Conservation (phyloP, 2,113 vertebrate genomes). For the Silurus asotus region DNA sequence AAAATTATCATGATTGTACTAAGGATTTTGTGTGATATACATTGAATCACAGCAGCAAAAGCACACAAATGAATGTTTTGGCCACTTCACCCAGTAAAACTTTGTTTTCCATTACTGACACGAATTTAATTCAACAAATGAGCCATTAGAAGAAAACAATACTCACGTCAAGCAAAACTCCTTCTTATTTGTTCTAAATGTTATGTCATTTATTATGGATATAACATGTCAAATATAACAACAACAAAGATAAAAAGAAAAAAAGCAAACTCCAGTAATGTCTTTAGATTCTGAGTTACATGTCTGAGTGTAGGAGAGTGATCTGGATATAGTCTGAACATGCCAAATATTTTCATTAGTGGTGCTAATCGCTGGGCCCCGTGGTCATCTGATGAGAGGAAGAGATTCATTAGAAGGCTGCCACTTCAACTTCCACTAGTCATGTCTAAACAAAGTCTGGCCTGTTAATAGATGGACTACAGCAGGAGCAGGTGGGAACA, state of each 20-base stretch:
- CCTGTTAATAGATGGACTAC: constrained; percentile 35
- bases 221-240: not conserved
- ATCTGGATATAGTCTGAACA: constrained; percentile 50
- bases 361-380: constrained; percentile 51
- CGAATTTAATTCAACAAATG: not conserved
- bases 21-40: not conserved
- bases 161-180: not conserved
- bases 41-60: not conserved
- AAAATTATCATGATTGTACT: not conserved
- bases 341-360: constrained; percentile 58
- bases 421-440: constrained; percentile 37
- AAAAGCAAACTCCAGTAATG: not conserved
- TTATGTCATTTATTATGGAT: not conserved
- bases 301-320: constrained; percentile 13
- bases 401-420: constrained; percentile 53
- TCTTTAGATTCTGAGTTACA: not conserved
- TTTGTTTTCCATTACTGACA: not conserved
- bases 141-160: not conserved
- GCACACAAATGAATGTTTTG: not conserved
- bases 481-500: constrained; percentile 38
- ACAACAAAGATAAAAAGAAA: too few species aligned
- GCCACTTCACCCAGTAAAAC: not conserved
- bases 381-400: constrained; percentile 50
- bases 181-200: not conserved
- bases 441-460: constrained; percentile 40